A percentile compares a stretch with the other conserved stretches of the same genome.
These are phyloP conservation scores for Eupleurogrammus muticus DNA, from an alignment of 2,797 vertebrate species.

Conservation along the genomic window DNA sequence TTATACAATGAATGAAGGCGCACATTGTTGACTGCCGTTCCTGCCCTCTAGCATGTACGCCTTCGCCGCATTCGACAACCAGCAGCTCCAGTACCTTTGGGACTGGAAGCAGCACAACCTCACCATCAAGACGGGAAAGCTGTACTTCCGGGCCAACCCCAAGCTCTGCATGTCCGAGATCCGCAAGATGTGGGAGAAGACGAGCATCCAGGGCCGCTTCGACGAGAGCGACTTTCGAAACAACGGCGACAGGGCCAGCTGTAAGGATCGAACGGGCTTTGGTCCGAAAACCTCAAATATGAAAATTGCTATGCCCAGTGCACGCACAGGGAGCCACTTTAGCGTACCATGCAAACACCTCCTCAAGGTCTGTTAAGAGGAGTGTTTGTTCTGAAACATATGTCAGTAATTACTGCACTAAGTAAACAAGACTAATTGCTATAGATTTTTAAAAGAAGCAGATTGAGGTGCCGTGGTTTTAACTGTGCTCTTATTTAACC, in stretches of 20 bases:
- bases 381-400: slow-evolving; percentile 23
- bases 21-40: slow-evolving; percentile 4
- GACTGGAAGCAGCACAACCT: slow-evolving; percentile 98
- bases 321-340: slow-evolving; percentile 29
- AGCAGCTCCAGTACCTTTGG: slow-evolving; percentile 97
- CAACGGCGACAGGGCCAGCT: slow-evolving; percentile 96
- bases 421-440: slow-evolving; percentile 21
- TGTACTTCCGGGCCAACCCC: slow-evolving; percentile 94
- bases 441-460: slow-evolving; percentile 13
- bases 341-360: slow-evolving; percentile 38
- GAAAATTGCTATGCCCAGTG: slow-evolving; percentile 31
- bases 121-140: slow-evolving; percentile 92
- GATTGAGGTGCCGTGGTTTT: neutral
- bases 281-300: slow-evolving; percentile 32
- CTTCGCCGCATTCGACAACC: slow-evolving; percentile 95
- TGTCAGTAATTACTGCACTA: slow-evolving; percentile 32
- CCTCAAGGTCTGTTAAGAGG: slow-evolving; percentile 13
- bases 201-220: slow-evolving; percentile 89
- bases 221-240: slow-evolving; percentile 90
- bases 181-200: slow-evolving; percentile 94
- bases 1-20: neutral
- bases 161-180: slow-evolving; percentile 97
- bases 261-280: slow-evolving; percentile 83
- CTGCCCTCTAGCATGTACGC: slow-evolving; percentile 87
- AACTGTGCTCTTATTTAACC: slow-evolving; percentile 3